Evolutionary conservation across 2,113 vertebrate genomes (phyloP).

Genomic region (Ranitomeya imitator): DNA sequence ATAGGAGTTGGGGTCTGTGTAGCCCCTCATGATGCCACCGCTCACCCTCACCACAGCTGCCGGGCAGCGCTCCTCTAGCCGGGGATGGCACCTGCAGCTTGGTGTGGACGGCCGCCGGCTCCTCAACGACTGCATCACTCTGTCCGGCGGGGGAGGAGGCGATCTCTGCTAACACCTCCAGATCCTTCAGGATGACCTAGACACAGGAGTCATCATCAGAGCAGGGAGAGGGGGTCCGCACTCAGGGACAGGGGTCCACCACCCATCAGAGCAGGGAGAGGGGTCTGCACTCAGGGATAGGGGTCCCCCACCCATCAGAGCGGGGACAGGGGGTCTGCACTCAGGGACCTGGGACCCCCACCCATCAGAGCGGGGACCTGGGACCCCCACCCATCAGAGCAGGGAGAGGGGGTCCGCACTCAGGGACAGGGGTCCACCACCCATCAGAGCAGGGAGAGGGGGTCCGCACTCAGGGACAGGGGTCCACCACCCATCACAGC

Average conservation of each 20-base stretch:
- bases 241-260: not conserved
- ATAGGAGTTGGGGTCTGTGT: not conserved
- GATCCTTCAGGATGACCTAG: constrained; percentile 94
- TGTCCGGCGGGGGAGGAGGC: constrained; percentile 97
- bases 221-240: not conserved
- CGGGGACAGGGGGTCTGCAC: no score
- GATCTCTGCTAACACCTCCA: constrained; percentile 95
- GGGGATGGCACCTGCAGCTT: constrained; percentile 80
- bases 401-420: no score
- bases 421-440: no score
- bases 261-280: not conserved
- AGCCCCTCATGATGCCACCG: not conserved
- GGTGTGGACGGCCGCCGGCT: constrained; percentile 64
- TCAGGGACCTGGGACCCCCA: no score
- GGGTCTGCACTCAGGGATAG: no score
- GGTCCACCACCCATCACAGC: no score
- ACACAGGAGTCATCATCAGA: accelerated
- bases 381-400: no score
- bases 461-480: no score
- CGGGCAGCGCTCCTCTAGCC: constrained; percentile 67
- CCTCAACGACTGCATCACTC: constrained; percentile 75
- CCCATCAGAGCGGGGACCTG: not conserved
- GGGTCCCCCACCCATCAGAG: not conserved
- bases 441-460: no score
- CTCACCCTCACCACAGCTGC: constrained; percentile 67